Base-by-base conservation (phyloP, 2,113 vertebrate genomes). In the Eurystomus gularis region DNA sequence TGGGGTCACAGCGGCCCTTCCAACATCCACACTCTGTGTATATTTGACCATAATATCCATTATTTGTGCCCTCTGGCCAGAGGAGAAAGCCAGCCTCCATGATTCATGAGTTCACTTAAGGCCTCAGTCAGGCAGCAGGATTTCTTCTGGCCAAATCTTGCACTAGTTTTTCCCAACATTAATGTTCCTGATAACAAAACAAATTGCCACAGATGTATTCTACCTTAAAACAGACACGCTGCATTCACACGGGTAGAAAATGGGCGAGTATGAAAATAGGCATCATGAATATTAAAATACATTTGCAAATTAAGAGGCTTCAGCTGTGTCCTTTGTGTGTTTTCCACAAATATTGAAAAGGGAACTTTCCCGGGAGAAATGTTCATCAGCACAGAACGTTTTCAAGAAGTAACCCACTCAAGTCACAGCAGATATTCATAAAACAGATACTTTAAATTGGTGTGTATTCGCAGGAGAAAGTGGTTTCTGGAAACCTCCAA, bases 271-370 rank as follows among this genome's bases (percentile, higher is more conserved):
- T 66, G 72, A 78, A 94, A 90, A 96, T 28, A 54, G 28, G 48
- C 57, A 28, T 44, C 42, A 77, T 82, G 60, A 92, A 95, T 92
- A 95, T 94, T 92, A 76, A 86, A 81, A 42, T 3, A 2, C 1
- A 2, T 14, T 83, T 92, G 79, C 90, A 96, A 97, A 92, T 77
- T 20, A 94, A 94, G 51, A 90, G 19, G 65, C 58, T 93, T 95
- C 82, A 88, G 54, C 75, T 51, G 75, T 48, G 79, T 88, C 85
- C 79, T 95, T 81, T 81, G 90, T 82, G 87, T 40, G 8, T 70
- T 88, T 90, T 93, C 58, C 68, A 81, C 86, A 90, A 93, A 96
- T 86, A 90, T 24, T 64, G 79, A 95, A 82, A 69, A 28, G 55
- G 31, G 33, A 94, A 44, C 55, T 90, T 93, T 62, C 92, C 51